Base-by-base conservation (phyloP, 2,888 invertebrate genomes). In the Bibio marci region DNA sequence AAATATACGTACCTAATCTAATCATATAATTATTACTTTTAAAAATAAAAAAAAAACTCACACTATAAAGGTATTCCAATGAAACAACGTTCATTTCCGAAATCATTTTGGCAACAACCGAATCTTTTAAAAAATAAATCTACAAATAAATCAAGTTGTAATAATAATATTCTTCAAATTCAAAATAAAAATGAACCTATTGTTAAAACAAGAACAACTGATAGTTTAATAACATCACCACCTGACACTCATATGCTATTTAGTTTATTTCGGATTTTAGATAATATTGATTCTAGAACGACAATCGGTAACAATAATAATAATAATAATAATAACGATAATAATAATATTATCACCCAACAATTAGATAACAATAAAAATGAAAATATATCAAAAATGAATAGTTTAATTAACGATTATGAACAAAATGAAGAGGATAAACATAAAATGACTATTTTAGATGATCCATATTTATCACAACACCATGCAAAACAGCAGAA, bases 71-170 rank as follows among this genome's bases (percentile, higher is more conserved):
- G 26, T 6, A 35, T 26, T 14, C 28, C 28, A 28, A 26, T 27
- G 35, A 35, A 27, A 35, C 8, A 25, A 25, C 35, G 35, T 8
- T 18, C 8, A 18, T 33, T 33, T 19, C 33, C 33, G 4, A 17
- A 17, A 33, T 33, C 33, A 33, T 33, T 33, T 19, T 33, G 33
- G 33, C 18, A 33, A 18, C 19, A 17, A 33, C 33, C 33, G 4
- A 33, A 33, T 33, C 33, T 17, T 17, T 22, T 22, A 22, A 6
- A 8, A 22, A 22, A 22, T 22, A 4, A 22, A 22, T 22, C 8
- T 22, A 22, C 22, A 22, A 22, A 22, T 8, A 22, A 22, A 22
- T 22, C 5, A 22, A 22, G 22, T 6, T 22, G 8, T 22, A 22
- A 22, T 22, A 22, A 22, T 22, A 22, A 22, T 22, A 22, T 6